phyloP scores from a whole-genome alignment of 2,888 invertebrate genomes.

The Ceraclea dissimilis region DNA sequence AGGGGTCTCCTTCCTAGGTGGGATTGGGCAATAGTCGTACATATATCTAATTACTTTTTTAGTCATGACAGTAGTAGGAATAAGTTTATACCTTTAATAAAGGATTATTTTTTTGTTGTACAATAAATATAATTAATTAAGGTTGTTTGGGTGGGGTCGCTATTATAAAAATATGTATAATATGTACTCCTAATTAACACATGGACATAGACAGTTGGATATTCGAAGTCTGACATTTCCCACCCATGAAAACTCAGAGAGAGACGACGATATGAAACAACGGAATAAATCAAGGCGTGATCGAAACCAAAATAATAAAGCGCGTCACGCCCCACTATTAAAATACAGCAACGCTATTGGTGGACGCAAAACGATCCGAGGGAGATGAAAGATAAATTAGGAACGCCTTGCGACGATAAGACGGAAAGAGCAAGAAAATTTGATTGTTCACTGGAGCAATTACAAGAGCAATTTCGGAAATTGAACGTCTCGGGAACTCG shows the following conservation, averaged over 20 bases:
- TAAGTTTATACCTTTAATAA: no score
- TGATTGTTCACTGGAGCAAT: constrained; percentile 18
- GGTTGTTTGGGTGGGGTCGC: no score
- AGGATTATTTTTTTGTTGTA: no score
- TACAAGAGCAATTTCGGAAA: constrained; percentile 20
- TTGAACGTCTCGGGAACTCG: constrained; percentile 10
- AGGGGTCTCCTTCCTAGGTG: no score
- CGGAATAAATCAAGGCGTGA: constrained; percentile 22
- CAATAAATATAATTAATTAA: no score
- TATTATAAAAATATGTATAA: no score
- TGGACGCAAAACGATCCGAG: constrained; percentile 19
- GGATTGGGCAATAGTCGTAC: no score
- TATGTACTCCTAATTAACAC: no score
- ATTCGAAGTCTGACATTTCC: neutral
- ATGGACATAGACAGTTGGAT: neutral
- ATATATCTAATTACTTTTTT: no score
- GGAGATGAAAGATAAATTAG: constrained; percentile 13
- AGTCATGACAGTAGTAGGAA: no score
- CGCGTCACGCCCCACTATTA: constrained; percentile 19
- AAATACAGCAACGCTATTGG: constrained; percentile 16
- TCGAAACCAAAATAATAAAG: constrained; percentile 20
- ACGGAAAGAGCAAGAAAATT: constrained; percentile 9
- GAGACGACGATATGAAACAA: constrained; percentile 7
- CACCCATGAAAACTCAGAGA: constrained; percentile 1
- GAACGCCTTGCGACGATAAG: constrained; percentile 6